Evolutionary conservation across 2,113 vertebrate species (phyloP), one percentile per base, ranked within the genome.

Genomic region (Clarias batrachus): DNA sequence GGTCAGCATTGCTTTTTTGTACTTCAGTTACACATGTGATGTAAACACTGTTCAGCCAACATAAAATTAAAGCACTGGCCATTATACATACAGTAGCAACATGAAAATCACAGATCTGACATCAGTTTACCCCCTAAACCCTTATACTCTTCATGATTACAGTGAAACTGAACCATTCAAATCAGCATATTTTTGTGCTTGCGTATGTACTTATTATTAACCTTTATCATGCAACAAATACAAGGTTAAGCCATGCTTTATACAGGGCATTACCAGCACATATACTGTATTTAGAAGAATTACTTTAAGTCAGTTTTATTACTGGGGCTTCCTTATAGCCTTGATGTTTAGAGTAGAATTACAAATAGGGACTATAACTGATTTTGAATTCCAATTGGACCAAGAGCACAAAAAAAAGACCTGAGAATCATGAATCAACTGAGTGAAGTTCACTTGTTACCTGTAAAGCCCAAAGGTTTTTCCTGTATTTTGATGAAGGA

Each of bases 31-130:
- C 33, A 79, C n/a, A 59, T 52, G 56, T 85, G 52, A 63, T 66
- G 60, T 33, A 54, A 16, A 21, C 27, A 63, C 33, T 84, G 86
- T 77, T 63, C 91, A 89, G 80, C 41, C 62, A 85, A 82, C 62
- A 30, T 86, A 70, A 37, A 81, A 66, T 74, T 70, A 70, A 59
- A 57, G 16, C 6, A 85, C 62, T 86, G 37, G 52, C n/a, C 54
- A 21, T 30, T 14, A 59, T 79, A 12, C 54, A 59, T 79, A 23
- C n/a, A 79, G 30, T n/a, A 41, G 30, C 19, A 62, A 7, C 17
- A 80, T 37, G 19, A 21, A 41, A 89, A 66, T 68, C 71, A 81
- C 37, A 37, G 52, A 70, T 83, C 77, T 81, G 74, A 68, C 11
- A 76, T 76, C 48, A 86, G 41, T 37, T 86, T 56, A 74, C 57